Evolutionary conservation across 2,888 invertebrate genomes (phyloP).

Genomic region (Aspidiotus destructor): DNA sequence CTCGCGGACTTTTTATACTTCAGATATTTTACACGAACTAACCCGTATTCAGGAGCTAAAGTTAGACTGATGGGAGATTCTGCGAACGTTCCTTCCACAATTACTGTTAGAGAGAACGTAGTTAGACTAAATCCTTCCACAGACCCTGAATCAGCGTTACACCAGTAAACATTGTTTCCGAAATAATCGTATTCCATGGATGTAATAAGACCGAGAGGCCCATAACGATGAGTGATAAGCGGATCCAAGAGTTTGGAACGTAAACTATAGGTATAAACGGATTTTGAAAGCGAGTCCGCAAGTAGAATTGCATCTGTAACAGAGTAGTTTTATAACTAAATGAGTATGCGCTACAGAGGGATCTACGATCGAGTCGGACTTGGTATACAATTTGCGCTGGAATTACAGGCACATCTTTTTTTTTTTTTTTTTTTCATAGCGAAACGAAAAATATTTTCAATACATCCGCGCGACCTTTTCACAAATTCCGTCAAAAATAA

Average conservation of each 20-base stretch:
- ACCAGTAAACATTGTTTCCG: conserved; percentile 63
- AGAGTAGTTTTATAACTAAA: no score
- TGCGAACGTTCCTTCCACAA: conserved; percentile 50
- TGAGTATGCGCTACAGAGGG: no score
- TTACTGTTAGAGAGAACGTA: conserved; percentile 50
- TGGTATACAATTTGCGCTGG: no score
- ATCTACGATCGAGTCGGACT: no score
- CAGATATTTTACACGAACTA: background rate
- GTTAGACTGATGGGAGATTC: conserved; percentile 61
- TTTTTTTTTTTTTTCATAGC: no score
- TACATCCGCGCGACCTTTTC: no score
- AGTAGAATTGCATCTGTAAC: no score
- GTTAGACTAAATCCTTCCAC: conserved; percentile 58
- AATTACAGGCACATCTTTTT: no score
- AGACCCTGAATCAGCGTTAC: conserved; percentile 53
- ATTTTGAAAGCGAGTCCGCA: no score
- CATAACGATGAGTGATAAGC: conserved; percentile 41
- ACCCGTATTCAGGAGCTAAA: conserved; percentile 52
- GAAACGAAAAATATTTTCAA: no score
- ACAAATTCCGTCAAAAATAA: no score
- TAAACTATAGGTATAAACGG: conserved; percentile 41
- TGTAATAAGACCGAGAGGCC: conserved; percentile 44
- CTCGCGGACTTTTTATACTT: no score
- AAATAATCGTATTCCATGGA: conserved; percentile 58
- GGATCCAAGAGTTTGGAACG: conserved; percentile 39